Percentiles rank a stretch among this genome's conserved stretches.
phyloP scores from a whole-genome alignment of 2,113 vertebrate species.

The rat (Rattus norvegicus) region DNA sequence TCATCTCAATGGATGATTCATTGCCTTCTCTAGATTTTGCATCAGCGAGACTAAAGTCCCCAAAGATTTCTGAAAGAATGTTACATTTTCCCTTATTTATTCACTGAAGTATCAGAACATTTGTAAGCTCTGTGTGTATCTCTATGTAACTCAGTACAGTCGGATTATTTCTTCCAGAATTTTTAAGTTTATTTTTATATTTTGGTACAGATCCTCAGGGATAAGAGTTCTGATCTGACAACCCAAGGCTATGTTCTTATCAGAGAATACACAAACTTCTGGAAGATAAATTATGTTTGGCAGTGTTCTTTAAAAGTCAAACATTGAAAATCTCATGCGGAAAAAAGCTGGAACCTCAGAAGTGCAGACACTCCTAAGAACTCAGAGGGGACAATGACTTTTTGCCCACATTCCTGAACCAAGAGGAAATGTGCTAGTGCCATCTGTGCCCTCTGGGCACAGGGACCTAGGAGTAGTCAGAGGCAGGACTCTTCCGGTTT shows the following conservation, averaged over 20 bases:
- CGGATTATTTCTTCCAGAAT: background rate
- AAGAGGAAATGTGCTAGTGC: no score
- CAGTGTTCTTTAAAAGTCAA: background rate
- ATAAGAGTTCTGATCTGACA: conserved; percentile 3
- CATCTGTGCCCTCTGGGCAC: no score
- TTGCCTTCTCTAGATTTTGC: background rate
- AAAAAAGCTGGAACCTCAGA: no score
- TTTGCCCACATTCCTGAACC: no score
- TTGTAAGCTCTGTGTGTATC: background rate
- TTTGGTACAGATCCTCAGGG: background rate
- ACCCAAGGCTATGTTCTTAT: background rate
- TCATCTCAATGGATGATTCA: background rate
- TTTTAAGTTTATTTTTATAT: conserved; percentile 2
- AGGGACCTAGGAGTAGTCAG: no score
- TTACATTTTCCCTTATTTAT: background rate
- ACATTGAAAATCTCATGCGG: no score
- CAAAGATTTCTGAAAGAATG: background rate
- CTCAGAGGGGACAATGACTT: no score
- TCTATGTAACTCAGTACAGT: background rate
- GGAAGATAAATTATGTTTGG: background rate
- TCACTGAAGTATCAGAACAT: background rate
- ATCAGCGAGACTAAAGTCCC: background rate
- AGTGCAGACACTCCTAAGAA: no score
- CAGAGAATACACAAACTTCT: background rate
- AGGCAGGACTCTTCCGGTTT: no score